Conservation (phyloP, 1,140 invertebrate species). For the Elymnias hypermnestra region DNA sequence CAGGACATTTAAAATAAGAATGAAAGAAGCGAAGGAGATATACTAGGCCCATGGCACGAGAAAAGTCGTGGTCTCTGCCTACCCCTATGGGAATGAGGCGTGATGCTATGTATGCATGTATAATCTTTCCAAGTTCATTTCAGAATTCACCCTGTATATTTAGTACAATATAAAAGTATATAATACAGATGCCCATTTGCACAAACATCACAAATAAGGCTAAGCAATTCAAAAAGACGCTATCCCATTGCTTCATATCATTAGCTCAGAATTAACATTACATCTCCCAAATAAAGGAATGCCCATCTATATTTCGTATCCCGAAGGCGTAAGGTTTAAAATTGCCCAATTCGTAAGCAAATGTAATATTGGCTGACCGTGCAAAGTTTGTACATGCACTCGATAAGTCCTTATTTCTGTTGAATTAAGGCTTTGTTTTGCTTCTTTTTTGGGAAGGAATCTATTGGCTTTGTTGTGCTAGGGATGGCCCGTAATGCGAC, state of each 20-base stretch:
- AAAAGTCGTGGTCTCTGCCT: too few relatives aligned
- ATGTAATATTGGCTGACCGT: constrained; percentile 28
- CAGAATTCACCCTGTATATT: too few relatives aligned
- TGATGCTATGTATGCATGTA: too few relatives aligned
- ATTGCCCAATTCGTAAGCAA: constrained; percentile 27
- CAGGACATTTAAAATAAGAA: too few relatives aligned
- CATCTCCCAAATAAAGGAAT: constrained; percentile 22
- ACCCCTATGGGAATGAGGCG: too few relatives aligned
- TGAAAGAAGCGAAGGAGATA: too few relatives aligned
- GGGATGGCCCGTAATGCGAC: constrained; percentile 66
- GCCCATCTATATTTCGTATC: constrained; percentile 30
- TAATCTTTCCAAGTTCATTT: too few relatives aligned
- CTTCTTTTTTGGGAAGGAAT: constrained; percentile 13
- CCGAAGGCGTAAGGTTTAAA: constrained; percentile 34
- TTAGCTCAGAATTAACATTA: constrained; percentile 67
- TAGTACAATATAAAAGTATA: too few relatives aligned
- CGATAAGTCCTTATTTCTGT: constrained; percentile 21
- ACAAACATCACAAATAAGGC: constrained; percentile 15
- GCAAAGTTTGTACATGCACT: constrained; percentile 25
- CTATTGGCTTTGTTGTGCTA: constrained; percentile 38
- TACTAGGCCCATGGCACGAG: too few relatives aligned
- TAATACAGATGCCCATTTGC: constrained; percentile 7
- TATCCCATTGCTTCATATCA: constrained; percentile 53
- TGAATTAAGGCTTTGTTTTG: constrained; percentile 37
- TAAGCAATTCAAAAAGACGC: constrained; percentile 48